A percentile compares a stretch with the other conserved stretches of the same genome.
Conservation (phyloP, 2,113 vertebrate species). For the Tretioscincus oriximinensis region DNA sequence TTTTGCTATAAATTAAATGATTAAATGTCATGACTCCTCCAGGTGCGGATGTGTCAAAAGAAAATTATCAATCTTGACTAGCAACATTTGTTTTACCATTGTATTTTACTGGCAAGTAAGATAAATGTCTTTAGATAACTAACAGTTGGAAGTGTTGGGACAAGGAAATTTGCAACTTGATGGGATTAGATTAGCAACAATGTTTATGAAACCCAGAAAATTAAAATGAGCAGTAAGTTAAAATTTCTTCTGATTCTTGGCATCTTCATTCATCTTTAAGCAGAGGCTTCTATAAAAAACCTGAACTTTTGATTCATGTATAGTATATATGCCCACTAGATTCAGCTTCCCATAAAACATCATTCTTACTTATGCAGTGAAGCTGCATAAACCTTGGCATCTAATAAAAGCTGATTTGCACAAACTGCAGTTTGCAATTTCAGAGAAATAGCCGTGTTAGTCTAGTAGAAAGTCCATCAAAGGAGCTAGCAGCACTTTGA, state of each 20-base stretch:
- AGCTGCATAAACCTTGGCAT: not conserved
- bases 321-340: not conserved
- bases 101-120: constrained; percentile 6
- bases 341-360: not conserved
- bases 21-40: not conserved
- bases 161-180: constrained; percentile 37
- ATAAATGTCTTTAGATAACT: constrained; percentile 33
- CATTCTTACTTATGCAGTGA: not conserved
- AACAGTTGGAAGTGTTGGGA: constrained; percentile 23
- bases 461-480: too few species aligned
- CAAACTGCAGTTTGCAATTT: too few species aligned
- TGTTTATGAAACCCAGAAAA: constrained; percentile 23
- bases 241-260: not conserved
- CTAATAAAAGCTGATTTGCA: too few species aligned
- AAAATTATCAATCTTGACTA: constrained; percentile 14
- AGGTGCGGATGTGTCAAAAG: constrained; percentile 2
- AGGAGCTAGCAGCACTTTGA: too few species aligned
- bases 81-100: not conserved
- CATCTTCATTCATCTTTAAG: not conserved
- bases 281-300: constrained; percentile 27
- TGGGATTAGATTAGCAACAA: not conserved
- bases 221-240: constrained; percentile 23
- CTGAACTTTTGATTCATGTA: not conserved
- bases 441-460: too few species aligned
- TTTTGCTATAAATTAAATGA: not conserved